phyloP scores from a whole-genome alignment of 2,888 invertebrate species.

The Meghimatium bilineatum region DNA sequence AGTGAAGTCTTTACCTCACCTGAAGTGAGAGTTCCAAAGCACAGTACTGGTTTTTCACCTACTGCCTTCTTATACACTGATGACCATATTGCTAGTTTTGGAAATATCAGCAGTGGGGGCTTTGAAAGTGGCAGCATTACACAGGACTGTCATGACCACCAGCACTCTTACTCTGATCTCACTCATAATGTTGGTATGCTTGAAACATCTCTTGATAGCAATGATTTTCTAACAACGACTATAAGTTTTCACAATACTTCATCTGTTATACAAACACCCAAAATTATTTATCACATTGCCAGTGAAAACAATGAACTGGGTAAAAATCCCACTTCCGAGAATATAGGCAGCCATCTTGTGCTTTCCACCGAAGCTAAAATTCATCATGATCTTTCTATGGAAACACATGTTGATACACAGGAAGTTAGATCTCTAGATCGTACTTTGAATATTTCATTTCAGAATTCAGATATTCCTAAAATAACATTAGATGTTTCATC shows the following conservation, averaged over 20 bases:
- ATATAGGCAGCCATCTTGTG: neutral
- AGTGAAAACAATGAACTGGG: too few species aligned
- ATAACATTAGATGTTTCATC: too few species aligned
- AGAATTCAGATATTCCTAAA: neutral
- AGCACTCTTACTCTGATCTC: neutral
- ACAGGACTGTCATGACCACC: neutral
- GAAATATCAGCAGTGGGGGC: neutral
- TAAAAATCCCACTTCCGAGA: neutral
- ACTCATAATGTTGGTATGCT: slow-evolving; percentile 16
- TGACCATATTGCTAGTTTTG: neutral
- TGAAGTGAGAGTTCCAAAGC: neutral
- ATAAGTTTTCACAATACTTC: neutral
- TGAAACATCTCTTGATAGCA: slow-evolving; percentile 27
- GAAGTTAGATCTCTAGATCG: neutral
- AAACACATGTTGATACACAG: neutral
- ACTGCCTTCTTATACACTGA: slow-evolving; percentile 9
- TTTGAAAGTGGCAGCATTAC: neutral
- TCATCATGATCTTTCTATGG: neutral
- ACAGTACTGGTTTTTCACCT: slow-evolving; percentile 21
- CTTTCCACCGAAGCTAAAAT: neutral
- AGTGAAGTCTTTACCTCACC: neutral
- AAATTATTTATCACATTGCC: neutral
- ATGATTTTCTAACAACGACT: slow-evolving; percentile 7
- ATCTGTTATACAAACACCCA: neutral
- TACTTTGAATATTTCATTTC: neutral